Evolutionary conservation across 2,113 vertebrate species (phyloP).

Genomic region (Orthochromis malagaraziensis): DNA sequence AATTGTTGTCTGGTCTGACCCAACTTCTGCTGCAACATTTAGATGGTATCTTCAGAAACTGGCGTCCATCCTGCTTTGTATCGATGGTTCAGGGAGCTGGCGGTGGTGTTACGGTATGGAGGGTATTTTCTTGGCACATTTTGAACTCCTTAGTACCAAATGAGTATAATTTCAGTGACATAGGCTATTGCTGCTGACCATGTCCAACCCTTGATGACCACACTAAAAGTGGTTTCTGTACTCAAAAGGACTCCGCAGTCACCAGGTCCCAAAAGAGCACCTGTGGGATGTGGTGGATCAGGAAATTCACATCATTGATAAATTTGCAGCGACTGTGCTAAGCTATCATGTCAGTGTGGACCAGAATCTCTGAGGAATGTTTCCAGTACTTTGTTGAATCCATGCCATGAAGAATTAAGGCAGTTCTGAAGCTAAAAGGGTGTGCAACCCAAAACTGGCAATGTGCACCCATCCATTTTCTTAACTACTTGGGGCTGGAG

Average conservation of each 20-base stretch:
- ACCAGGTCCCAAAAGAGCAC: background rate
- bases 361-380: background rate
- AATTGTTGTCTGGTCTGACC: background rate
- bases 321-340: background rate
- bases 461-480: background rate
- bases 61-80: background rate
- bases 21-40: background rate
- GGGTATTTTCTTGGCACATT: background rate
- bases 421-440: background rate
- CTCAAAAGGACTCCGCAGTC: background rate
- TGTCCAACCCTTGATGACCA: background rate
- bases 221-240: background rate
- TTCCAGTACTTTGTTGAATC: background rate
- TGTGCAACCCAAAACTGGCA: background rate
- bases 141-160: background rate
- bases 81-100: background rate
- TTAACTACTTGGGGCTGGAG: background rate
- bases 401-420: background rate
- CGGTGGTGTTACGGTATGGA: background rate
- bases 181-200: background rate
- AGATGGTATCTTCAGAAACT: background rate
- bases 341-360: background rate
- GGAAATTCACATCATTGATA: background rate
- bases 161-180: background rate
- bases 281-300: background rate